Conservation (phyloP, 2,113 vertebrate genomes). For the Neogale vison region DNA sequence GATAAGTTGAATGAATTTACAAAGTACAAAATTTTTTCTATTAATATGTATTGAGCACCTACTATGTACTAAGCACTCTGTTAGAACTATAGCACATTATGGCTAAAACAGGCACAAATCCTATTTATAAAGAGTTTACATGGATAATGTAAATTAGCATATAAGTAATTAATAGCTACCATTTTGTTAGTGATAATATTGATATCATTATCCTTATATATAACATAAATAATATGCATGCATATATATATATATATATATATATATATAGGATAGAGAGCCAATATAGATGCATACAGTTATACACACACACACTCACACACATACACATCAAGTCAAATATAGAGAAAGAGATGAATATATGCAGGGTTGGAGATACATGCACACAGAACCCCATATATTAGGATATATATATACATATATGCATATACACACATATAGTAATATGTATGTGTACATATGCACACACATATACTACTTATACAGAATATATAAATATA, state of each 20-base stretch:
- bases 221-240: not conserved
- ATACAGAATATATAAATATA: not conserved
- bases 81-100: not conserved
- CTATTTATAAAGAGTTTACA: not conserved
- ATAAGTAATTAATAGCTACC: not conserved
- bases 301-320: not conserved
- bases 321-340: not conserved
- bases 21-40: not conserved
- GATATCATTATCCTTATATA: not conserved
- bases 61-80: not conserved
- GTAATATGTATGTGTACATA: not conserved
- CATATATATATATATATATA: not conserved
- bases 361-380: not conserved
- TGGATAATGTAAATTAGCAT: not conserved
- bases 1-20: not conserved
- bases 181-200: not conserved
- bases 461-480: not conserved
- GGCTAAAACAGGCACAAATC: not conserved
- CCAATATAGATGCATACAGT: not conserved
- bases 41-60: not conserved
- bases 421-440: not conserved
- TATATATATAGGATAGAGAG: not conserved
- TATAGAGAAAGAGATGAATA: not conserved
- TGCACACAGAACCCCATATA: not conserved
- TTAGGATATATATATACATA: not conserved